Percentiles rank a stretch among this genome's conserved stretches.
These are phyloP conservation scores for Forbesichthys agassizii DNA, from an alignment of 2,113 vertebrate species.

Conservation along the genomic window DNA sequence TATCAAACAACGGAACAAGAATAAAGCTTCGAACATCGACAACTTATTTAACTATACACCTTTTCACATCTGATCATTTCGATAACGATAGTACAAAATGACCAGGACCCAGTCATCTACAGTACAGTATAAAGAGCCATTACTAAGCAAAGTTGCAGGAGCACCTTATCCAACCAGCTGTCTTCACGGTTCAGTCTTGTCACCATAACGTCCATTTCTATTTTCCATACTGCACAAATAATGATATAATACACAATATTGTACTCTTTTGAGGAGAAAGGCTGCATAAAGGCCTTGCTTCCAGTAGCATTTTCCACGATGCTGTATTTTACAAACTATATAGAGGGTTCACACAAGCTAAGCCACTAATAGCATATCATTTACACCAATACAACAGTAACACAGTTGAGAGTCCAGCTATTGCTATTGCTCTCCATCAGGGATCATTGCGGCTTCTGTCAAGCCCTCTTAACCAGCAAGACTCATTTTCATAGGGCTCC, in stretches of 20 bases:
- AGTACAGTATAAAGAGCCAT: slow-evolving; percentile 46
- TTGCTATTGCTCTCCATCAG: slow-evolving; percentile 27
- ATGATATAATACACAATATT: slow-evolving; percentile 18
- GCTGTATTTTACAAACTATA: slow-evolving; percentile 34
- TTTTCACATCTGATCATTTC: slow-evolving; percentile 51
- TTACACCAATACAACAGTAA: slow-evolving; percentile 33
- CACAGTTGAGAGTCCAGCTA: slow-evolving; percentile 22
- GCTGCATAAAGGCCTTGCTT: slow-evolving; percentile 30
- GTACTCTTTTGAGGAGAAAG: slow-evolving; percentile 25
- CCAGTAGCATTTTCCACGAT: slow-evolving; percentile 4
- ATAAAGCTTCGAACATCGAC: slow-evolving; percentile 54
- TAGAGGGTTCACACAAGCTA: slow-evolving; percentile 52
- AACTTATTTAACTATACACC: slow-evolving; percentile 60
- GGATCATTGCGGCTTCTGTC: slow-evolving; percentile 18
- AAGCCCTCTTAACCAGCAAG: neutral
- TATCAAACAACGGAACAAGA: slow-evolving; percentile 39
- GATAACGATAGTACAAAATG: slow-evolving; percentile 69
- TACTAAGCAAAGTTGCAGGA: slow-evolving; percentile 53
- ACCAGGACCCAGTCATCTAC: slow-evolving; percentile 53
- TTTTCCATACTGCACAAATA: neutral
- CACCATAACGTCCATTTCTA: neutral
- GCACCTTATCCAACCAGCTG: slow-evolving; percentile 54
- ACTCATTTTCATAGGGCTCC: slow-evolving; percentile 2
- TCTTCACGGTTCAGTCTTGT: slow-evolving; percentile 1
- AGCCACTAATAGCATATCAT: slow-evolving; percentile 59